Base-by-base conservation (phyloP, 2,888 invertebrate species). In the Sinelater perroti region DNA sequence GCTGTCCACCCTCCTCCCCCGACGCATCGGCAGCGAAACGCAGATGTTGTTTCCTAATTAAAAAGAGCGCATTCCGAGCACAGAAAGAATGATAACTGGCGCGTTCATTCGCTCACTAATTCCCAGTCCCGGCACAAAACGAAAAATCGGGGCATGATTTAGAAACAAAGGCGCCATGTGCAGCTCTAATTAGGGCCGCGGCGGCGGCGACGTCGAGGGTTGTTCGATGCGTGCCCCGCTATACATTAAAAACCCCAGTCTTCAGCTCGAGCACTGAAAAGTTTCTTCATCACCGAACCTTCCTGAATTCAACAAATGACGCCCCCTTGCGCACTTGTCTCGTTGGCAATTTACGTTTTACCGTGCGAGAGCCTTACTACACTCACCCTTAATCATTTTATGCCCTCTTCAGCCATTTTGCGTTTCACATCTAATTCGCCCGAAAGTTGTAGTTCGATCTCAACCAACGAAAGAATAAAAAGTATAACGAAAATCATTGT, bases 31-130 rank as follows among this genome's bases (percentile, higher is more conserved):
- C 70, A 73, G 72, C 73, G 70, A 68, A 71, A 73, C 73, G 65
- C 76, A 75, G 75, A 76, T 75, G 76, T 73, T 73, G 72, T 71
- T 69, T 71, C 72, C 75, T 50, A 75, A 77, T 75, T 75, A 76
- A 76, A 76, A 76, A 74, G 74, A 72, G 71, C 70, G 28, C 44
- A 51, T 51, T 45, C 47, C 10, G 28, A 14, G 14, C 42, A 45
- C 24, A 55, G 56, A 51, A 60, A 51, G 58, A 60, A 60, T 60
- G 60, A 60, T 60, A 60, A 60, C 56, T 50, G 60, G 52, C 60
- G 60, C 60, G 56, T 61, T 57, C 66, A 63, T 67, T 67, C 64
- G 59, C 64, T 65, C 65, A 67, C 67, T 69, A 67, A 67, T 67
- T 67, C 65, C 59, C 53, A 62, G 63, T 61, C 62, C 60, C 59